phyloP scores from a whole-genome alignment of 2,888 invertebrate species.

The Bombylius discolor region DNA sequence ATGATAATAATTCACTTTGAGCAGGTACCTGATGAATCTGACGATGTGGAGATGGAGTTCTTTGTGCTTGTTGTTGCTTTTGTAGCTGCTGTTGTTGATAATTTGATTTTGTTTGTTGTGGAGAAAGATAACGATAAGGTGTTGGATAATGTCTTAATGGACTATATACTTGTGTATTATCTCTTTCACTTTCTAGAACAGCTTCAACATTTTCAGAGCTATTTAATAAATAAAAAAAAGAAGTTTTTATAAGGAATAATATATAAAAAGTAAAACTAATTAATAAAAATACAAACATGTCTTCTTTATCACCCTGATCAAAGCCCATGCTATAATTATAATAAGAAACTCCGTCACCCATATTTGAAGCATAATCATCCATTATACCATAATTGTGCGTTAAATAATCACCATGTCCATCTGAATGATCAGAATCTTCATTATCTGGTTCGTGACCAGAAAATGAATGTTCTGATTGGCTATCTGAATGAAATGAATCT shows the following conservation, averaged over 20 bases:
- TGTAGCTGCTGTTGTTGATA: conserved; percentile 18
- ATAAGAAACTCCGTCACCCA: conserved; percentile 46
- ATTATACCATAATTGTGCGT: conserved; percentile 44
- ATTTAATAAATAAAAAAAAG: not conserved
- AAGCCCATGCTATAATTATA: conserved; percentile 48
- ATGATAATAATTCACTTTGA: conserved; percentile 5
- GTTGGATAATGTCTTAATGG: conserved; percentile 18
- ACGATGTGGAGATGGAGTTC: conserved; percentile 9
- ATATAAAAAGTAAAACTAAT: not conserved
- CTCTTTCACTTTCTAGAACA: conserved; percentile 29
- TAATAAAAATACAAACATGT: conserved; percentile 25
- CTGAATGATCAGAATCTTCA: conserved; percentile 62
- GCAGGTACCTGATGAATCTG: conserved; percentile 11
- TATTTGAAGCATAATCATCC: conserved; percentile 29
- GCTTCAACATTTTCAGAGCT: conserved; percentile 39
- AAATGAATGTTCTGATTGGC: conserved; percentile 49
- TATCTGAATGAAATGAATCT: conserved; percentile 67
- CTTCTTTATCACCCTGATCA: conserved; percentile 41
- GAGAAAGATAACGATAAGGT: conserved; percentile 15
- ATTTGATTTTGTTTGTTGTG: conserved; percentile 19
- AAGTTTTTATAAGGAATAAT: not conserved
- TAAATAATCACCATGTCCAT: conserved; percentile 46
- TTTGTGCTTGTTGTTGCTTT: conserved; percentile 13
- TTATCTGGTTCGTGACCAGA: conserved; percentile 64
- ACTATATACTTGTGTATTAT: conserved; percentile 14